These are phyloP conservation scores for Actinernus sp. DNA, from an alignment of 92 coral and sea anemone genomes.

Conservation along the genomic window DNA sequence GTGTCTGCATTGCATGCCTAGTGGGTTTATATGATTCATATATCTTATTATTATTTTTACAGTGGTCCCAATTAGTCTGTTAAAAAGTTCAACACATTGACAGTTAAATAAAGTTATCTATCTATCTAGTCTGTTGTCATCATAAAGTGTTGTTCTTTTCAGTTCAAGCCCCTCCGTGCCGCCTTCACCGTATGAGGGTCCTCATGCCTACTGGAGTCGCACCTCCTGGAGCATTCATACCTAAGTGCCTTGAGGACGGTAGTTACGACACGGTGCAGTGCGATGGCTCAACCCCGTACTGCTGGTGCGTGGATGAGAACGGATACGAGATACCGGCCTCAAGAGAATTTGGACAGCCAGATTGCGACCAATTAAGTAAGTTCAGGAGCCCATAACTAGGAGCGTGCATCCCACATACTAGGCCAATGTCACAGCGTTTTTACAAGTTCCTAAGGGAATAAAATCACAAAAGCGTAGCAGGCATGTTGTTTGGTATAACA, in stretches of 20 bases:
- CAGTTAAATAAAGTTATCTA: no score
- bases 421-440: no score
- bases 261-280: constrained; percentile 84
- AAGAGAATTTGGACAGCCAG: constrained; percentile 68
- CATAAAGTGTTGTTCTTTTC: no score
- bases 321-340: constrained; percentile 71
- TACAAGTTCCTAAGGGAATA: no score
- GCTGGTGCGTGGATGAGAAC: constrained; percentile 86
- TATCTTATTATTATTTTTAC: no score
- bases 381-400: no score
- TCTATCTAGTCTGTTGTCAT: no score
- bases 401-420: no score
- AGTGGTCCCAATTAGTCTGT: not conserved
- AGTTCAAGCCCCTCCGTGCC: constrained; percentile 39
- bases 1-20: no score
- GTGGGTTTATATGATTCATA: no score
- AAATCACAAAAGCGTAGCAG: no score
- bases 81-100: not conserved
- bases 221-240: constrained; percentile 72
- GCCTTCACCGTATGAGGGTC: constrained; percentile 44
- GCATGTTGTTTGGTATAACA: no score
- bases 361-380: constrained; percentile 67
- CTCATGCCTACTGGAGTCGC: constrained; percentile 71
- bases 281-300: constrained; percentile 49
- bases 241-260: constrained; percentile 81